A percentile compares a stretch with the other conserved stretches of the same genome.
Evolutionary conservation across 2,113 vertebrate species (phyloP).

Genomic region (Toxostoma redivivum): DNA sequence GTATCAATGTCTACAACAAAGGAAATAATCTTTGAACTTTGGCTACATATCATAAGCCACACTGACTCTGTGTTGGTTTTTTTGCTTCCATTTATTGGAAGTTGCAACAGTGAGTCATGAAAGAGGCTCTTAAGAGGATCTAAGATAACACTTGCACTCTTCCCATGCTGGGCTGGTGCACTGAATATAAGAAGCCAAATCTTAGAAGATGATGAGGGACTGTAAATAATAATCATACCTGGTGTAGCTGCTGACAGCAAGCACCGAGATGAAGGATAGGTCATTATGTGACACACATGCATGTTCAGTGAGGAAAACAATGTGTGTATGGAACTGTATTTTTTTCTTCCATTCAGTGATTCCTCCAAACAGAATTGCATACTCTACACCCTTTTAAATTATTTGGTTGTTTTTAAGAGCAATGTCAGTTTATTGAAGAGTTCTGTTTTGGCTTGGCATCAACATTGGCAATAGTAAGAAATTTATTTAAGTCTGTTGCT

Average conservation of each 20-base stretch:
- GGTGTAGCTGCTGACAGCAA: neutral
- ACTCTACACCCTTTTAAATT: neutral
- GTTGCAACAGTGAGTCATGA: neutral
- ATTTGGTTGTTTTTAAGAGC: neutral
- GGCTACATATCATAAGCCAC: neutral
- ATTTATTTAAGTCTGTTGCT: neutral
- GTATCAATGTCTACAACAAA: neutral
- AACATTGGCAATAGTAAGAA: neutral
- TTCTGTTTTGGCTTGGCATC: neutral
- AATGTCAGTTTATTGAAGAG: neutral
- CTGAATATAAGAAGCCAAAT: neutral
- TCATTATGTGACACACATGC: neutral
- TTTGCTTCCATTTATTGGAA: neutral
- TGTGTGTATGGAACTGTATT: neutral
- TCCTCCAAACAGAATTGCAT: neutral
- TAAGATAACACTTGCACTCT: neutral
- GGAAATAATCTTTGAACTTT: neutral
- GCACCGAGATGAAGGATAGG: neutral
- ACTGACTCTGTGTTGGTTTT: neutral
- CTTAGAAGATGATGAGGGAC: neutral
- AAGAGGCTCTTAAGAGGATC: neutral
- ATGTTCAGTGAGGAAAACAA: neutral
- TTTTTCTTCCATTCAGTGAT: neutral
- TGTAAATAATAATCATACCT: neutral
- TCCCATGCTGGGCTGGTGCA: neutral